Evolutionary conservation across 2,888 invertebrate genomes (phyloP), one percentile per base, ranked within the genome.

Genomic region (Mythimna loreyi): DNA sequence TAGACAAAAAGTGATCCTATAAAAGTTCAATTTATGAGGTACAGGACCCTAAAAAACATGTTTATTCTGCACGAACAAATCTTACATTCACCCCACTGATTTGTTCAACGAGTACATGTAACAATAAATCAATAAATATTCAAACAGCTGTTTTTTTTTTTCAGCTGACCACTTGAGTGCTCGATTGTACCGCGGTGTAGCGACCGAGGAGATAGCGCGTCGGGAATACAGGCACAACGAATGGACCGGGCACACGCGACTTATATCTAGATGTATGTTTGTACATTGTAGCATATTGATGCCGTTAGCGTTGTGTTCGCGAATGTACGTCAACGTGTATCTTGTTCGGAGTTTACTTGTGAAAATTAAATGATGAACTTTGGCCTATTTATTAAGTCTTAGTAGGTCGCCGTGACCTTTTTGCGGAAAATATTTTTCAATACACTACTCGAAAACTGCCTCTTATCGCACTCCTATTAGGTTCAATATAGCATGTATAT

Each of bases 171-270:
- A 60, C 62, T 66, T 61, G 21, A 63, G 40, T 57, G 62, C 52
- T 30, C 59, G 58, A 69, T 23, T 82, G 79, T 84, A 81, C 82
- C 28, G 23, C 59, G 57, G 61, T 60, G 40, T 68, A 78, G 59
- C 61, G 76, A 53, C 67, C 49, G 68, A 85, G 69, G 67, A 82
- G 82, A 83, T 83, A 84, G 69, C 85, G 83, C 82, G 75, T 73
- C 60, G 74, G 84, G 83, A 85, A 81, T 84, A 86, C 81, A 82
- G 80, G 72, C 77, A 79, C 87, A 88, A 89, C 88, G 86, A 92
- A 92, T 91, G 89, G 88, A 86, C 81, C 78, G 72, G 75, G 79
- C 85, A 88, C 92, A 92, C 91, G 91, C 92, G 84, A 92, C 82
- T 82, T 71, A 72, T 75, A 80, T 82, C 85, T 85, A 86, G 84